phyloP scores from a whole-genome alignment of 2,888 invertebrate genomes.

The Pammene fasciana region DNA sequence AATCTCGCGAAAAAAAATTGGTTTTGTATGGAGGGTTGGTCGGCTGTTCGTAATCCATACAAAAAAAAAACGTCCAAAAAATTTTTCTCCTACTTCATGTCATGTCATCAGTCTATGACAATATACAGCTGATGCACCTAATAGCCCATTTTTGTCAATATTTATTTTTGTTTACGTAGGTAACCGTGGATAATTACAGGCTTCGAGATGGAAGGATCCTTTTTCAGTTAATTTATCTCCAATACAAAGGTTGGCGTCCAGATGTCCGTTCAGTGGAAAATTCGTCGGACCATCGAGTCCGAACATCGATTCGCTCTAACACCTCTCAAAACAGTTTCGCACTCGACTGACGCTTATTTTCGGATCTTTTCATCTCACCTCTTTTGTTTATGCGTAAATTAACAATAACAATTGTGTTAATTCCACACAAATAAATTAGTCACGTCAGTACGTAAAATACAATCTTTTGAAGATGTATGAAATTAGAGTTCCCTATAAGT shows the following conservation, averaged over 20 bases:
- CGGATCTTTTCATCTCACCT: constrained; percentile 79
- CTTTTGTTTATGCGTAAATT: constrained; percentile 71
- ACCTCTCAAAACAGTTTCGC: constrained; percentile 81
- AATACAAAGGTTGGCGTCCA: constrained; percentile 77
- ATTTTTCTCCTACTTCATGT: no score
- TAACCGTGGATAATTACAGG: constrained; percentile 64
- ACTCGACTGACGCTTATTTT: constrained; percentile 79
- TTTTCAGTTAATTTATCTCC: constrained; percentile 76
- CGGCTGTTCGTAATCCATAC: no score
- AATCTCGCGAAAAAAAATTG: no score
- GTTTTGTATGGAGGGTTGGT: no score
- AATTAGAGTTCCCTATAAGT: not conserved
- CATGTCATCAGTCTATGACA: no score
- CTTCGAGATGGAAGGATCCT: constrained; percentile 72
- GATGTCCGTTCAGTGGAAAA: constrained; percentile 81
- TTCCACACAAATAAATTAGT: constrained; percentile 22
- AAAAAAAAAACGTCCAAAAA: no score
- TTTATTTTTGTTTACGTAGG: constrained; percentile 58
- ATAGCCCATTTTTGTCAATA: not conserved
- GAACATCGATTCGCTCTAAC: constrained; percentile 76
- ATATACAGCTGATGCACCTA: no score
- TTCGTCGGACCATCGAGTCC: constrained; percentile 79
- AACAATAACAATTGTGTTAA: constrained; percentile 48
- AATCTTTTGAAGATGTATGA: not conserved
- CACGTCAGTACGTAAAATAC: not conserved